Evolutionary conservation across 2,113 vertebrate species (phyloP).

Genomic region (Seriola dumerili): DNA sequence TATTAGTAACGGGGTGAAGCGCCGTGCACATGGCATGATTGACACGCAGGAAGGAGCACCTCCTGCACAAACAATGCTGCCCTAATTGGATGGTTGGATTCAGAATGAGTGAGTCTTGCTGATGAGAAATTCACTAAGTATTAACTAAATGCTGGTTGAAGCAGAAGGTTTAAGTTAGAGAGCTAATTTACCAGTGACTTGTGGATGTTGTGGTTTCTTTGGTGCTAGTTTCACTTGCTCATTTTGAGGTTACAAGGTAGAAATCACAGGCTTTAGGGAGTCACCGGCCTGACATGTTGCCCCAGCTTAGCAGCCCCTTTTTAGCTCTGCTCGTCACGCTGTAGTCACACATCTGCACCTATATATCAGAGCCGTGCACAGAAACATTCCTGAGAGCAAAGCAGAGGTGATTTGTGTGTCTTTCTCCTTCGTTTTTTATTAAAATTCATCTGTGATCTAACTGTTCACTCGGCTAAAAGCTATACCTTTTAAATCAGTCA

Average conservation of each 20-base stretch:
- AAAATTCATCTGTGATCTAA: conserved; percentile 86
- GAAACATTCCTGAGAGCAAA: conserved; percentile 84
- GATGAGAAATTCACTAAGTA: not conserved
- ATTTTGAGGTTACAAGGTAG: conserved; percentile 60
- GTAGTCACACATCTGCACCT: conserved; percentile 84
- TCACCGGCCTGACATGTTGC: conserved; percentile 72
- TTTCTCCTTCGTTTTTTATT: conserved; percentile 85
- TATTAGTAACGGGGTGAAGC: not conserved
- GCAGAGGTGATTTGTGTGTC: conserved; percentile 83
- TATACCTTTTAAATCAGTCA: conserved; percentile 85
- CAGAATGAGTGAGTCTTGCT: not conserved
- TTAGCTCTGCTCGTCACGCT: conserved; percentile 70
- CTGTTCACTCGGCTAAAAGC: conserved; percentile 81
- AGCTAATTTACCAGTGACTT: not conserved
- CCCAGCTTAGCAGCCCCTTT: conserved; percentile 68
- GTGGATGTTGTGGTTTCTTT: conserved; percentile 27
- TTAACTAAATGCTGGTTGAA: not conserved
- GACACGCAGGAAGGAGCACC: conserved; percentile 12
- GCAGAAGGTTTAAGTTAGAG: not conserved
- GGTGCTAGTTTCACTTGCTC: conserved; percentile 45
- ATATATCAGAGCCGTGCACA: conserved; percentile 83
- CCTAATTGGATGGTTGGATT: conserved; percentile 1
- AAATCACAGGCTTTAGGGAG: conserved; percentile 74
- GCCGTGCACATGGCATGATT: conserved; percentile 15
- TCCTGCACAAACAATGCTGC: conserved; percentile 18